These are phyloP conservation scores for Aethina tumida DNA, from an alignment of 1,140 invertebrate species.

Conservation along the genomic window DNA sequence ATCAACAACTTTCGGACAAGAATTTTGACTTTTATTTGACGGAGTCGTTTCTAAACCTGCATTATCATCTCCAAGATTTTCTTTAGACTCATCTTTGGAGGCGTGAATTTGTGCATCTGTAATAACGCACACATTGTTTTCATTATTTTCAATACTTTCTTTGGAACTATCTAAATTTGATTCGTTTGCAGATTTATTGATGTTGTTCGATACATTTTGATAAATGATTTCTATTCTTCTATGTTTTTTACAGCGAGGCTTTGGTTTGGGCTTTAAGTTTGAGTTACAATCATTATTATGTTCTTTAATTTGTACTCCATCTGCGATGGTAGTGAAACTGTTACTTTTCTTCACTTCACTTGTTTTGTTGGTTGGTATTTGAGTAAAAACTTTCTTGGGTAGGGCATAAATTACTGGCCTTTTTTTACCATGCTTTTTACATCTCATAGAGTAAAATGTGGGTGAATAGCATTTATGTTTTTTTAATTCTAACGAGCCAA, in stretches of 20 bases:
- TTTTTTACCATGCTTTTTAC: slow-evolving; percentile 34
- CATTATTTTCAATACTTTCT: slow-evolving; percentile 15
- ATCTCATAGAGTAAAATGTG: slow-evolving; percentile 35
- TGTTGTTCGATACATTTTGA: too few relatives aligned
- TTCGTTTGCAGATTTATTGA: slow-evolving; percentile 16
- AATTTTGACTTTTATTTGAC: slow-evolving; percentile 1
- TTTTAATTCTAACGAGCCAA: slow-evolving; percentile 30
- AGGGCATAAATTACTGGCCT: slow-evolving; percentile 30
- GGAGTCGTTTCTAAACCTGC: not conserved
- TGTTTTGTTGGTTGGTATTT: slow-evolving; percentile 7
- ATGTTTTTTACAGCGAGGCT: slow-evolving; percentile 29
- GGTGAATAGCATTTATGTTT: slow-evolving; percentile 36
- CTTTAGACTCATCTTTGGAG: slow-evolving; percentile 6
- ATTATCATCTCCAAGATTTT: not conserved
- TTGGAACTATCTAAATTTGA: slow-evolving; percentile 16
- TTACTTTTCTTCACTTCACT: slow-evolving; percentile 5
- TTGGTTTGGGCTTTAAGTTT: slow-evolving; percentile 24
- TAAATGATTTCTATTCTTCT: slow-evolving; percentile 26
- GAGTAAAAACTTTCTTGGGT: slow-evolving; percentile 22
- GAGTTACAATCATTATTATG: slow-evolving; percentile 19
- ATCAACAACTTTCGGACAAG: slow-evolving; percentile 8
- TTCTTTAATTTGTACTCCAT: slow-evolving; percentile 32
- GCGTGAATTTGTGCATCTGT: slow-evolving; percentile 24
- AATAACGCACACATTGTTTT: slow-evolving; percentile 12
- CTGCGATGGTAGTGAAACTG: slow-evolving; percentile 16